Evolutionary conservation across 2,797 vertebrate genomes (phyloP).

Genomic region (Tenualosa thibaudeaui): DNA sequence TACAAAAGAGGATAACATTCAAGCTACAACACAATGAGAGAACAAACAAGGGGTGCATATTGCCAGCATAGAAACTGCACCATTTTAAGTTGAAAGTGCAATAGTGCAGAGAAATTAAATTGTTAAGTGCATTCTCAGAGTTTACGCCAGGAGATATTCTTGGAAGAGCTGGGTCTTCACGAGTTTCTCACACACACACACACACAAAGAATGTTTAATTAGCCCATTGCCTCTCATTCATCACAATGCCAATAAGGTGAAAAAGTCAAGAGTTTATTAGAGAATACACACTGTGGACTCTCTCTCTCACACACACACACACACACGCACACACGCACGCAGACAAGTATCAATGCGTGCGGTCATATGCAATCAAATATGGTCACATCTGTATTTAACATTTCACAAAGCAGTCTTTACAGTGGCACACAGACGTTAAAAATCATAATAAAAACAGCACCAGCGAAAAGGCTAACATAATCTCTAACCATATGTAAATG

Average conservation of each 20-base stretch:
- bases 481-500: no score
- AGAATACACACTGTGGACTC: slow-evolving; percentile 52
- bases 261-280: slow-evolving; percentile 83
- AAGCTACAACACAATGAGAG: no score
- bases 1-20: no score
- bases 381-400: slow-evolving; percentile 19
- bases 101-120: no score
- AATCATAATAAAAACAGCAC: neutral
- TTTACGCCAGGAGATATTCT: no score
- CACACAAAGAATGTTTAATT: slow-evolving; percentile 71
- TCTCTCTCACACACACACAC: neutral
- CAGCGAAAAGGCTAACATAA: no score
- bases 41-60: no score
- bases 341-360: neutral
- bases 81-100: no score
- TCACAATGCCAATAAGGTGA: slow-evolving; percentile 75
- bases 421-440: slow-evolving; percentile 26
- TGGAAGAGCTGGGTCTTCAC: no score
- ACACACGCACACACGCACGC: slow-evolving; percentile 32
- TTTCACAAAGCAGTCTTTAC: slow-evolving; percentile 9
- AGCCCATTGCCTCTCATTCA: slow-evolving; percentile 74
- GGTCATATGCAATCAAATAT: slow-evolving; percentile 29
- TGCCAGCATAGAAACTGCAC: no score
- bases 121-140: no score
- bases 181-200: slow-evolving; percentile 59